These are phyloP conservation scores for Cottoperca gobio DNA, from an alignment of 2,797 vertebrate species.

Conservation along the genomic window DNA sequence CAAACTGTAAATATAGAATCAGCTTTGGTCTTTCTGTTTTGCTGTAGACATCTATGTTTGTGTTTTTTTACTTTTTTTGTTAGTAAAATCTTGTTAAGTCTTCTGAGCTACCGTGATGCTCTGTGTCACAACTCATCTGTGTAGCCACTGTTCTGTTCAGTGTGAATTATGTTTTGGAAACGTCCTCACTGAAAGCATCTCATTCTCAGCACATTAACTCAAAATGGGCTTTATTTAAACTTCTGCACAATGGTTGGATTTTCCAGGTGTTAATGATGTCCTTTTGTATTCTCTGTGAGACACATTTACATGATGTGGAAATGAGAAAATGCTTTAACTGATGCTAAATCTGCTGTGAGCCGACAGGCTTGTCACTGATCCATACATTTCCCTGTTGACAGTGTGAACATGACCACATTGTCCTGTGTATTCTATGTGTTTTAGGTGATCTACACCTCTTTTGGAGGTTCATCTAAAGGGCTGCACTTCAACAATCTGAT, in stretches of 20 bases:
- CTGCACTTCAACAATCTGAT: conserved; percentile 99
- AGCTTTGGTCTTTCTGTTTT: too few relatives aligned
- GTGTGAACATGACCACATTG: neutral
- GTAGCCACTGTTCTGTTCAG: neutral
- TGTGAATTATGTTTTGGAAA: conserved; percentile 5
- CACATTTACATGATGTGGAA: neutral
- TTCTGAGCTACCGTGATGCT: too few relatives aligned
- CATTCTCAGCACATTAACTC: neutral
- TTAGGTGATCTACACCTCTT: conserved; percentile 97
- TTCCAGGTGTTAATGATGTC: neutral
- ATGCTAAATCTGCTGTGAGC: neutral
- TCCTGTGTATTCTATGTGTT: conserved; percentile 25
- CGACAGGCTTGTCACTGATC: neutral
- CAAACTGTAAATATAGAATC: too few relatives aligned
- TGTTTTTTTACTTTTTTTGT: too few relatives aligned
- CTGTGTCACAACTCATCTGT: neutral
- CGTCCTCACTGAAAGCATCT: neutral
- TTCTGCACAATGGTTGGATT: neutral
- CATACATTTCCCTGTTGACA: neutral
- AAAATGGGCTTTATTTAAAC: neutral
- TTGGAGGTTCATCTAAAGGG: conserved; percentile 97
- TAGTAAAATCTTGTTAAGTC: too few relatives aligned
- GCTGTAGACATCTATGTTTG: too few relatives aligned
- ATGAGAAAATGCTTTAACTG: neutral
- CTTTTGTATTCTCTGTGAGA: neutral